These are phyloP conservation scores for Drosophila anomalipes DNA, from an alignment of 2,888 invertebrate genomes.

Conservation along the genomic window DNA sequence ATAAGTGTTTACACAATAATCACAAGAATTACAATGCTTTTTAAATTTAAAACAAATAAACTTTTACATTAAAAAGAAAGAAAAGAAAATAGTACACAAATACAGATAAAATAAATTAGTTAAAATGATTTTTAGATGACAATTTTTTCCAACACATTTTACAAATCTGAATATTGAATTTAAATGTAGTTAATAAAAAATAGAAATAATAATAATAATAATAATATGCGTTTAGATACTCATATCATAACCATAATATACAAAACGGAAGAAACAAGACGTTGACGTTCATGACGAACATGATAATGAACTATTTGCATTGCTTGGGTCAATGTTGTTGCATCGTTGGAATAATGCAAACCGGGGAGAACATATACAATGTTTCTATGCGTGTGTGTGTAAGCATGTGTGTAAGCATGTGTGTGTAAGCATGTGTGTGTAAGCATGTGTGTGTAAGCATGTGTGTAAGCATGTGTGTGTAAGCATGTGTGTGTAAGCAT, in stretches of 20 bases:
- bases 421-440: not conserved
- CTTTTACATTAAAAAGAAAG: not conserved
- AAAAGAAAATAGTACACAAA: not conserved
- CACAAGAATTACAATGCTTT: no score
- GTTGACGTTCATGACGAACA: slow-evolving; percentile 46
- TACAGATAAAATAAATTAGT: not conserved
- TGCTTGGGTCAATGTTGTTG: slow-evolving; percentile 17
- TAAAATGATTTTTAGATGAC: not conserved
- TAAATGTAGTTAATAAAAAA: not conserved
- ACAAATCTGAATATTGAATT: not conserved
- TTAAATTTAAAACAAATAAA: not conserved
- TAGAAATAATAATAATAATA: not conserved
- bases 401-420: not conserved
- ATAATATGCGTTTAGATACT: slow-evolving; percentile 2
- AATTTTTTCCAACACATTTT: not conserved
- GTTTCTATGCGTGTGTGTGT: not conserved
- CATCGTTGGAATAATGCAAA: slow-evolving; percentile 57
- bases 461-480: not conserved
- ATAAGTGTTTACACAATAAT: no score
- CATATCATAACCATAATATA: slow-evolving; percentile 8
- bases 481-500: not conserved
- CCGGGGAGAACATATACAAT: slow-evolving; percentile 9
- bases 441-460: not conserved
- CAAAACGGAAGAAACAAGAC: slow-evolving; percentile 22
- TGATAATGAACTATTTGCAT: slow-evolving; percentile 21